A percentile compares a stretch with the other conserved stretches of the same genome.
Conservation (phyloP, 2,797 vertebrate species). For the Eutrigla gurnardus region DNA sequence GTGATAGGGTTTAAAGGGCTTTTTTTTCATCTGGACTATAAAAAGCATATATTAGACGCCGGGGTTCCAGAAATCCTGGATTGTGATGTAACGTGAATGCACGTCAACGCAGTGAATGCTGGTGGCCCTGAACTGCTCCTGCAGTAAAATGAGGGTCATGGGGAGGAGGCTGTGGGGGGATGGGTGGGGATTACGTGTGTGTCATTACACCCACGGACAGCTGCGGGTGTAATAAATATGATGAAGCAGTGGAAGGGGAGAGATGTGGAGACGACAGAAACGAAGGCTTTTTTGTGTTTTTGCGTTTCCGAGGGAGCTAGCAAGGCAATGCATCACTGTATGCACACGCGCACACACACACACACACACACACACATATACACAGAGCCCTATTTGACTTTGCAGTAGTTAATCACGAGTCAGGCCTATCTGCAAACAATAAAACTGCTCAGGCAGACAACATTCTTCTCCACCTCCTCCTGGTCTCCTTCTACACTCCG, state of each 20-base stretch:
- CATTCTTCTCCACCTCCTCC: slow-evolving; percentile 2
- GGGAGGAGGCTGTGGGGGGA: slow-evolving; percentile 21
- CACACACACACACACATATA: too few relatives aligned
- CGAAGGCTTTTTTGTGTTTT: slow-evolving; percentile 16
- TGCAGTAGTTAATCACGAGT: slow-evolving; percentile 37
- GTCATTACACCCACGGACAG: slow-evolving; percentile 47
- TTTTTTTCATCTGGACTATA: too few relatives aligned
- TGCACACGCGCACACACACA: too few relatives aligned
- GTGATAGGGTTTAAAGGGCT: too few relatives aligned
- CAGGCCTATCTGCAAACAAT: slow-evolving; percentile 12
- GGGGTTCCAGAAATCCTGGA: not conserved
- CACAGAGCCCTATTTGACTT: slow-evolving; percentile 29
- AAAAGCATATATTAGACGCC: not conserved
- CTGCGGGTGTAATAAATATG: slow-evolving; percentile 47
- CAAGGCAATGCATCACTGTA: slow-evolving; percentile 2
- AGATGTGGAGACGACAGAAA: slow-evolving; percentile 13
- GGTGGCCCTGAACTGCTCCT: not conserved
- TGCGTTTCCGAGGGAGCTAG: not conserved
- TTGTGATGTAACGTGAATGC: not conserved
- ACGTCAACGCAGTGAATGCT: not conserved
- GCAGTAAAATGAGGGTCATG: slow-evolving; percentile 37
- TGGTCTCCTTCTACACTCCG: not conserved
- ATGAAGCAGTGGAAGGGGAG: slow-evolving; percentile 23
- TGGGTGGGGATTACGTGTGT: slow-evolving; percentile 42
- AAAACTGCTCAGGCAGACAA: slow-evolving; percentile 26